Base-by-base conservation (phyloP, 2,888 invertebrate species). In the Hydraecia micacea region DNA sequence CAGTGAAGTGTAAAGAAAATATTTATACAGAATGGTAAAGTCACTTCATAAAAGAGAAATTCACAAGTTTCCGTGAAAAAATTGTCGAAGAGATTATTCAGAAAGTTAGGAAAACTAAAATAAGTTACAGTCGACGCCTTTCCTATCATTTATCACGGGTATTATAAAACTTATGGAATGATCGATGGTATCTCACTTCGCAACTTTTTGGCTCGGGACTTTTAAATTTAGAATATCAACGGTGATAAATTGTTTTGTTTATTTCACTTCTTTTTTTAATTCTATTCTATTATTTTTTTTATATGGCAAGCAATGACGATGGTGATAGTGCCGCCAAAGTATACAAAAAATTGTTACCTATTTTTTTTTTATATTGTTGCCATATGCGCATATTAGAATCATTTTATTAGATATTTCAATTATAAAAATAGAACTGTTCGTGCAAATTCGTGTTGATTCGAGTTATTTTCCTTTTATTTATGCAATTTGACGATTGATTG, bases 121-220 rank as follows among this genome's bases (percentile, higher is more conserved):
- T 86, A 85, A 86, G 80, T 85, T 85, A 76, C 80, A 76, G 85
- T 83, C 70, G 69, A 83, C 85, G 86, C 74, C 83, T 80, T 83
- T 83, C 80, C 80, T 85, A 86, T 80, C 83, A 86, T 85, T 85
- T 85, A 85, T 85, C 86, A 86, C 52, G 52, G 71, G 77, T 83
- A 86, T 83, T 86, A 85, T 77, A 77, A 85, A 85, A 86, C 80
- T 85, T 85, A 77, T 77, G 83, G 36, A 73, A 83, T 80, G 85
- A 85, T 85, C 86, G 85, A 85, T 86, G 83, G 58, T 77, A 73
- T 72, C 75, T 68, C 25, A 67, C 80, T 86, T 77, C 8, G 28
- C 52, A 75, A 86, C 83, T 85, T 85, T 85, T 80, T 70, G 77
- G 76, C 63, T 55, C 36, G 42, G 15, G n/a, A 63, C 58, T 82